Evolutionary conservation across 2,113 vertebrate species (phyloP).

Genomic region (Gavialis gangeticus): DNA sequence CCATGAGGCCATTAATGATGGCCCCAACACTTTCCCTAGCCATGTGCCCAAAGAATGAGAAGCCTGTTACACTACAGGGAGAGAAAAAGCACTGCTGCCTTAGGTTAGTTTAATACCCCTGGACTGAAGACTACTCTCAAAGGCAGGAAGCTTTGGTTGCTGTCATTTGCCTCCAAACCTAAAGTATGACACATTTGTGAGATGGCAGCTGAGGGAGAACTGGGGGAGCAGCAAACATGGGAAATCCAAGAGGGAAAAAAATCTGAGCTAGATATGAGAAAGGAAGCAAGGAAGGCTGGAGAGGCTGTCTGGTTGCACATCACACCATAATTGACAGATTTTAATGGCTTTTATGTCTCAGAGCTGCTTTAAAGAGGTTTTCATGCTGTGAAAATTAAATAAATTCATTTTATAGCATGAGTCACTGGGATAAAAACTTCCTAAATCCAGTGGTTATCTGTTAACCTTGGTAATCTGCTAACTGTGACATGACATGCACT

Average conservation of each 20-base stretch:
- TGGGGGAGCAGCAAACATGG: too few species aligned
- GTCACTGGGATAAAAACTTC: not conserved
- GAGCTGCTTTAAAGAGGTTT: not conserved
- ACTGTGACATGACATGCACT: not conserved
- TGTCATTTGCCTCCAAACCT: not conserved
- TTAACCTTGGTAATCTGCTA: not conserved
- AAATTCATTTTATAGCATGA: accelerated
- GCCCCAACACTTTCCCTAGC: not conserved
- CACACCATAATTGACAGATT: not conserved
- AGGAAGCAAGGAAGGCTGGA: not conserved
- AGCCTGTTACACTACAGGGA: not conserved
- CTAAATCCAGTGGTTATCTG: not conserved
- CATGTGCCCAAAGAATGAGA: not conserved
- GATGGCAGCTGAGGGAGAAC: not conserved
- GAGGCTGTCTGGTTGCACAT: not conserved
- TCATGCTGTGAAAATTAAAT: not conserved
- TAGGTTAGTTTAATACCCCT: not conserved
- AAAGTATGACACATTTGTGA: not conserved
- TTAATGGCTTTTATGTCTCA: not conserved
- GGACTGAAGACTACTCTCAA: not conserved
- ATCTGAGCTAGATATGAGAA: not conserved
- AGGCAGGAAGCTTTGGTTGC: not conserved
- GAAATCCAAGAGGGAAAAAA: not conserved
- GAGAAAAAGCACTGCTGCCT: not conserved
- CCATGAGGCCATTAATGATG: not conserved